phyloP scores from a whole-genome alignment of 2,888 invertebrate genomes.

The Drosophila vallismaia region DNA sequence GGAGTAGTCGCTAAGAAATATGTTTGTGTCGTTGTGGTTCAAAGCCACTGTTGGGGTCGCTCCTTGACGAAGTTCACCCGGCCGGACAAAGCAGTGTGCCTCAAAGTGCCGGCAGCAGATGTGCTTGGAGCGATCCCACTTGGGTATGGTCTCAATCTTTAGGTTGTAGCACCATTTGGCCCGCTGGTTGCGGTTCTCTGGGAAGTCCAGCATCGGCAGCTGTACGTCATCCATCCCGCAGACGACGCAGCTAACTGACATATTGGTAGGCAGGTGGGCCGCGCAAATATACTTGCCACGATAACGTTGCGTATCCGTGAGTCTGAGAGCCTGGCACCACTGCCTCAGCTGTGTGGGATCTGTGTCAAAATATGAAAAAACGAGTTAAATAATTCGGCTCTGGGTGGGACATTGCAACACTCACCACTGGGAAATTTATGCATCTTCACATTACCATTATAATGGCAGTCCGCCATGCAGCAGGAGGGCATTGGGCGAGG shows the following conservation, averaged over 20 bases:
- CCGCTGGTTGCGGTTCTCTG: conserved; percentile 62
- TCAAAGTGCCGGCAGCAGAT: conserved; percentile 76
- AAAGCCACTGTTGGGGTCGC: conserved; percentile 77
- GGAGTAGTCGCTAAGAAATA: conserved; percentile 66
- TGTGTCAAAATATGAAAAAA: conserved; percentile 1
- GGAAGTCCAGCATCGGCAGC: conserved; percentile 62
- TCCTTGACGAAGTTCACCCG: conserved; percentile 62
- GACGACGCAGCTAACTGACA: conserved; percentile 53
- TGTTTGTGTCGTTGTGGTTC: conserved; percentile 70
- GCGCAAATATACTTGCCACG: conserved; percentile 52
- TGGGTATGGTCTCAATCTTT: conserved; percentile 62
- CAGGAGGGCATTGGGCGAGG: conserved; percentile 43
- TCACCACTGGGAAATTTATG: conserved; percentile 71
- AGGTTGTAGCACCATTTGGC: conserved; percentile 73
- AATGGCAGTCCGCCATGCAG: conserved; percentile 55
- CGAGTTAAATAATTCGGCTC: neutral
- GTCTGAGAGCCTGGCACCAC: conserved; percentile 60
- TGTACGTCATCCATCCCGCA: conserved; percentile 50
- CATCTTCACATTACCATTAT: conserved; percentile 42
- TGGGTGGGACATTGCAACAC: neutral
- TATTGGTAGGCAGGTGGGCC: conserved; percentile 50
- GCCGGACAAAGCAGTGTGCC: conserved; percentile 53
- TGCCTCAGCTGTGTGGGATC: conserved; percentile 52
- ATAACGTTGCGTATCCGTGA: conserved; percentile 44
- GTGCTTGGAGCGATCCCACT: conserved; percentile 61